Percentiles rank a stretch among this genome's conserved stretches.
These are phyloP conservation scores for Chaetodon trifascialis DNA, from an alignment of 2,113 vertebrate species.

Conservation along the genomic window DNA sequence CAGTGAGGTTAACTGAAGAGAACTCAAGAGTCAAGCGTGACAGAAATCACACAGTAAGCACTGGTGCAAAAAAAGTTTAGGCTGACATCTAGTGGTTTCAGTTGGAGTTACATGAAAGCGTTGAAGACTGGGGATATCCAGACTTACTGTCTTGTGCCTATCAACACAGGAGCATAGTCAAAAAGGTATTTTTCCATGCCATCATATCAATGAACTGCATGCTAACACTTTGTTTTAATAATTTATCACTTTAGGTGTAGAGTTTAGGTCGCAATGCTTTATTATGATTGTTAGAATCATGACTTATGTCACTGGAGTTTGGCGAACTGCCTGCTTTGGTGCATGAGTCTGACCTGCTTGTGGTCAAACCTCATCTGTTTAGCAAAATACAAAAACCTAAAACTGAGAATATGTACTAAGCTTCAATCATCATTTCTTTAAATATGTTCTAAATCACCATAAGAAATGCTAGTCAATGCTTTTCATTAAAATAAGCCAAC, in stretches of 20 bases:
- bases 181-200: background rate
- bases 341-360: too few species aligned
- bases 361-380: too few species aligned
- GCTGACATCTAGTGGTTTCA: constrained; percentile 43
- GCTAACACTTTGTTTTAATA: too few species aligned
- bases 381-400: too few species aligned
- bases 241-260: too few species aligned
- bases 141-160: background rate
- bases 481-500: too few species aligned
- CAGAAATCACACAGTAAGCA: background rate
- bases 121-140: background rate
- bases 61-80: background rate
- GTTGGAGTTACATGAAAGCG: background rate
- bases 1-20: background rate
- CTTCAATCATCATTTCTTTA: background rate
- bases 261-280: background rate
- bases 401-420: too few species aligned
- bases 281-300: background rate
- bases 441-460: background rate
- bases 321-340: too few species aligned
- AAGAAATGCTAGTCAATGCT: too few species aligned
- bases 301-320: background rate
- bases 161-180: background rate
- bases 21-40: background rate
- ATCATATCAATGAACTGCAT: too few species aligned